Conservation (phyloP, 1,140 invertebrate genomes). For the Agrilus planipennis region DNA sequence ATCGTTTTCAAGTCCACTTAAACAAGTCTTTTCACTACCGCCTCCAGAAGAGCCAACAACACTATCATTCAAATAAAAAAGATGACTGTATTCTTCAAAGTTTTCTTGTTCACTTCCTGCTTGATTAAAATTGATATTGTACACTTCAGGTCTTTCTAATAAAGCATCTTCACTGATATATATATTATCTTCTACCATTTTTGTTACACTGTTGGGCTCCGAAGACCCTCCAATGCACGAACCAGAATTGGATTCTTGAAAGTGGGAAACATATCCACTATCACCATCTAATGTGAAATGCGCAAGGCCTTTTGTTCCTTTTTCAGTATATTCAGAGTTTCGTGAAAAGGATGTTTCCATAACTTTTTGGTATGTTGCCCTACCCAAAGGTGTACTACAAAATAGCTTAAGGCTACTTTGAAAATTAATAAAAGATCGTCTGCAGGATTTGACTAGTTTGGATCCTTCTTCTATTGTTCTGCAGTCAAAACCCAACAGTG, state of each 20-base stretch:
- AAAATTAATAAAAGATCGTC: too few relatives aligned
- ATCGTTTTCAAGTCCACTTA: constrained; percentile 5
- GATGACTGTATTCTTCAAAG: neutral
- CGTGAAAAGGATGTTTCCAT: too few relatives aligned
- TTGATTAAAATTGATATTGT: neutral
- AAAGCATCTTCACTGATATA: constrained; percentile 27
- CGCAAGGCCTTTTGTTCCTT: neutral
- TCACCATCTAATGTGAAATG: constrained; percentile 31
- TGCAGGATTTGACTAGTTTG: too few relatives aligned
- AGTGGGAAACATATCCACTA: constrained; percentile 25
- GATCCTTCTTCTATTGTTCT: too few relatives aligned
- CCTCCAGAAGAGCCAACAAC: constrained; percentile 2
- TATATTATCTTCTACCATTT: neutral
- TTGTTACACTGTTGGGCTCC: neutral
- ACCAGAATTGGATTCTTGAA: constrained; percentile 23
- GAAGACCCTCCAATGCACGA: neutral
- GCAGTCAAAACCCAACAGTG: too few relatives aligned
- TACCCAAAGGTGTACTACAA: too few relatives aligned
- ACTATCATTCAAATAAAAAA: constrained; percentile 2
- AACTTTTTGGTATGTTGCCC: too few relatives aligned
- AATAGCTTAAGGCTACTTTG: too few relatives aligned
- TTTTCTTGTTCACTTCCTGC: neutral
- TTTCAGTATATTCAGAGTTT: too few relatives aligned
- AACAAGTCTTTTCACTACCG: constrained; percentile 4
- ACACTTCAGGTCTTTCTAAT: constrained; percentile 19